Evolutionary conservation across 1,140 invertebrate genomes (phyloP).

Genomic region (Luehdorfia chinensis): DNA sequence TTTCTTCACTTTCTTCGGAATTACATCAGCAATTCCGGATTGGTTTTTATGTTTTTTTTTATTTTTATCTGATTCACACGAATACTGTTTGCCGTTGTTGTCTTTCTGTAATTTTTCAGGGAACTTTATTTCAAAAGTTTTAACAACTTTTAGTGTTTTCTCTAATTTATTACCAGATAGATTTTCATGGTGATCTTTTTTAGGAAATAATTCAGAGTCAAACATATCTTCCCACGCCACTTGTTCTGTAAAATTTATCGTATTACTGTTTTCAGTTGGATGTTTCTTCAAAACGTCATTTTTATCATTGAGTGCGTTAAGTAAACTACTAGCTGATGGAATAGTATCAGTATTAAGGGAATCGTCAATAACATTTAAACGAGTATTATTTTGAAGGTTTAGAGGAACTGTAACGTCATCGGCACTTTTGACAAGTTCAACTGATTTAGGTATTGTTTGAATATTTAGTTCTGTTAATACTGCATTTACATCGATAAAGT

Average conservation of each 20-base stretch:
- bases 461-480: background rate
- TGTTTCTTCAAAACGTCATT: no score
- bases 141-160: background rate
- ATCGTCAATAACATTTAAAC: background rate
- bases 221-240: conserved; percentile 48
- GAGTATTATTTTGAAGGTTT: background rate
- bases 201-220: conserved; percentile 37
- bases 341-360: background rate
- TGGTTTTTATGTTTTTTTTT: conserved; percentile 18
- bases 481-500: background rate
- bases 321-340: background rate
- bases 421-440: background rate
- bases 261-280: no score
- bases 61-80: conserved; percentile 12
- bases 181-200: conserved; percentile 4
- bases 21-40: background rate
- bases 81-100: no score
- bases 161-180: background rate
- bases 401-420: background rate
- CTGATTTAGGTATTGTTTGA: background rate
- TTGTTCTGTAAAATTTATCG: no score
- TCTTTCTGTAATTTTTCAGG: no score
- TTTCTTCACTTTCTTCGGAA: conserved; percentile 22
- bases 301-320: conserved; percentile 1
- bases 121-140: no score